phyloP scores from a whole-genome alignment of 2,888 invertebrate genomes.

The Tenthredo mesomela region DNA sequence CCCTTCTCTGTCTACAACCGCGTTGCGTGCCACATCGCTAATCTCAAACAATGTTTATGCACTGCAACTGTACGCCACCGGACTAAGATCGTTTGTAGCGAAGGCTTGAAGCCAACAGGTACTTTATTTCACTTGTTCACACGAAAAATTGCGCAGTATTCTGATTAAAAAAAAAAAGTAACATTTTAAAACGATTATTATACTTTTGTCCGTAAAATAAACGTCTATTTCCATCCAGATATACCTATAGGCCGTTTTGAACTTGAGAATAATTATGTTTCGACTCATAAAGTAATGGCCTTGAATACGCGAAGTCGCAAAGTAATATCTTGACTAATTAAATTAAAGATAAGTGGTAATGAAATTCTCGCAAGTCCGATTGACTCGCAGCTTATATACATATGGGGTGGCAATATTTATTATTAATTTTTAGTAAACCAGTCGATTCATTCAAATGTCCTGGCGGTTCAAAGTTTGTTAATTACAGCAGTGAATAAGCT shows the following conservation, averaged over 20 bases:
- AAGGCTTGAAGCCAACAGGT: slow-evolving; percentile 62
- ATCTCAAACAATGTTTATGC: slow-evolving; percentile 73
- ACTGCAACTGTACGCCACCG: slow-evolving; percentile 66
- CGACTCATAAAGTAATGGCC: background rate
- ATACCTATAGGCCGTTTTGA: background rate
- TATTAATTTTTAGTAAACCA: slow-evolving; percentile 22
- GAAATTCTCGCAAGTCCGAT: slow-evolving; percentile 26
- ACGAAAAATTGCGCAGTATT: background rate
- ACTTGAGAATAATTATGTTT: background rate
- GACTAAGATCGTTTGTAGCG: slow-evolving; percentile 68
- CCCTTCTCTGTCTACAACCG: slow-evolving; percentile 48
- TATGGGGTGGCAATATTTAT: background rate
- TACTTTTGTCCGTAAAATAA: background rate
- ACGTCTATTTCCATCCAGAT: background rate
- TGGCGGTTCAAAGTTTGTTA: slow-evolving; percentile 7
- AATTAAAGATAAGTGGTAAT: slow-evolving; percentile 13
- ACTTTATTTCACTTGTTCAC: slow-evolving; percentile 21
- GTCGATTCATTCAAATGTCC: slow-evolving; percentile 17
- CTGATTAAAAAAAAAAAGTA: background rate
- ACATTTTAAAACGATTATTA: background rate
- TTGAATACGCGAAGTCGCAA: background rate
- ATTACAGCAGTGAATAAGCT: background rate
- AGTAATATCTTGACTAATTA: slow-evolving; percentile 6
- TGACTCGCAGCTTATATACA: slow-evolving; percentile 4
- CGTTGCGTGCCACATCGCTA: slow-evolving; percentile 70